Conservation (phyloP, 2,888 invertebrate genomes). For the Rhagium mordax region DNA sequence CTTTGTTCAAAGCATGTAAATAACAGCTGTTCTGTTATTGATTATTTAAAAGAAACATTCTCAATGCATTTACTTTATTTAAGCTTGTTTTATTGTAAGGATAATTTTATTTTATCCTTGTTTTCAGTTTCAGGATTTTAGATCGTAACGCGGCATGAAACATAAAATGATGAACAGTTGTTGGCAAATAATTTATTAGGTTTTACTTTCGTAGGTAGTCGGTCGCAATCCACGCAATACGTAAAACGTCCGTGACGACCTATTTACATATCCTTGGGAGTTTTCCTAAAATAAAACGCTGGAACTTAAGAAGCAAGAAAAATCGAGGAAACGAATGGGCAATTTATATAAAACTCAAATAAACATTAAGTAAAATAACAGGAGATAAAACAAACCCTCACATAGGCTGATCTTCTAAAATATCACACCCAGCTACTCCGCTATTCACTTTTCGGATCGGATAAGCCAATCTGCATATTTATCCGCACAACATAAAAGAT, state of each 20-base stretch:
- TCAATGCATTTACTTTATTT: too few relatives aligned
- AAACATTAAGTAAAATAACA: neutral
- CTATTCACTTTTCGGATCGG: neutral
- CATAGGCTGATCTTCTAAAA: neutral
- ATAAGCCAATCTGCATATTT: slow-evolving; percentile 29
- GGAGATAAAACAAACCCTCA: neutral
- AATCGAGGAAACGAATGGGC: neutral
- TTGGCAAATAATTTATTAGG: too few relatives aligned
- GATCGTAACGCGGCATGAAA: too few relatives aligned
- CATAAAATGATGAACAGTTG: too few relatives aligned
- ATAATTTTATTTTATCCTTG: too few relatives aligned
- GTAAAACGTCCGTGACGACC: neutral
- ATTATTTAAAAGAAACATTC: too few relatives aligned
- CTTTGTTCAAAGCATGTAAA: too few relatives aligned
- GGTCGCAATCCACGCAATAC: neutral
- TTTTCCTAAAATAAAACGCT: neutral
- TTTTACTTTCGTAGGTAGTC: too few relatives aligned
- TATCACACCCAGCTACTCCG: neutral
- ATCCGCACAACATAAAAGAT: slow-evolving; percentile 12
- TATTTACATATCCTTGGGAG: neutral
- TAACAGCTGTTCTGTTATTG: too few relatives aligned
- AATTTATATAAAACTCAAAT: neutral
- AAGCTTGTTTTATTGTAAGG: too few relatives aligned
- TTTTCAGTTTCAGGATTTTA: too few relatives aligned
- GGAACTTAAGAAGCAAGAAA: neutral